Evolutionary conservation across 2,113 vertebrate genomes (phyloP).

Genomic region (Porphyrio hochstetteri): DNA sequence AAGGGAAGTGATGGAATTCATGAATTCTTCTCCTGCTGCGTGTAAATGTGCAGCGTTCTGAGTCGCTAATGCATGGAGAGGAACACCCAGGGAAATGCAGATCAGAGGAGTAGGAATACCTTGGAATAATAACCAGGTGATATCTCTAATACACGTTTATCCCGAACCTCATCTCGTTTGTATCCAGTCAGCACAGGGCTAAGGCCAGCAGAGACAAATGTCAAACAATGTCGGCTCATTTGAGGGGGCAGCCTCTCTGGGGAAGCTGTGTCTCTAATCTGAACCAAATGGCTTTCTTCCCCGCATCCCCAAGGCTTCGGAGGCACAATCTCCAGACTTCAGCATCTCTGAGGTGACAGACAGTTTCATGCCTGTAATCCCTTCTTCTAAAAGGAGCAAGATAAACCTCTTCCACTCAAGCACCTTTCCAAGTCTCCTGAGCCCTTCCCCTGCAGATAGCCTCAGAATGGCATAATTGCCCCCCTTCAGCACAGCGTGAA

Average conservation of each 20-base stretch:
- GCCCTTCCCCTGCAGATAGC: not conserved
- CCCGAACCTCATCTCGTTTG: not conserved
- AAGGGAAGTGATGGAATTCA: conserved; percentile 26
- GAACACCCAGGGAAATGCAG: conserved; percentile 1
- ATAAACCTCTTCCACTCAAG: not conserved
- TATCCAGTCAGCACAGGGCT: not conserved
- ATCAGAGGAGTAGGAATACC: not conserved
- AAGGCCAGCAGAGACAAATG: not conserved
- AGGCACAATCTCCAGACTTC: not conserved
- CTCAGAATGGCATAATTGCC: not conserved
- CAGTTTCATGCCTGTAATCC: conserved; percentile 30
- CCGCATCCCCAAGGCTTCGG: not conserved
- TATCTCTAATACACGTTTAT: not conserved
- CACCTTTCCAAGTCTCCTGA: not conserved
- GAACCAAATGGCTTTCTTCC: not conserved
- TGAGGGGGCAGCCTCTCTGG: not conserved
- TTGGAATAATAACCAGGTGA: not conserved
- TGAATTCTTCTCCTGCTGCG: conserved; percentile 30
- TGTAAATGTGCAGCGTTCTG: conserved; percentile 1
- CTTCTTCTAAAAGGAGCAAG: not conserved
- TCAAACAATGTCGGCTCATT: not conserved
- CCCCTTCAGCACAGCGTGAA: not conserved
- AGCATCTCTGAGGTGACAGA: not conserved
- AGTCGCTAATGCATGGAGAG: conserved; percentile 12
- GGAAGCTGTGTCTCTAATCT: not conserved